Percentiles rank a stretch among this genome's conserved stretches.
These are phyloP conservation scores for Neosilurus mollespiculum DNA, from an alignment of 2,797 vertebrate genomes.

Conservation along the genomic window DNA sequence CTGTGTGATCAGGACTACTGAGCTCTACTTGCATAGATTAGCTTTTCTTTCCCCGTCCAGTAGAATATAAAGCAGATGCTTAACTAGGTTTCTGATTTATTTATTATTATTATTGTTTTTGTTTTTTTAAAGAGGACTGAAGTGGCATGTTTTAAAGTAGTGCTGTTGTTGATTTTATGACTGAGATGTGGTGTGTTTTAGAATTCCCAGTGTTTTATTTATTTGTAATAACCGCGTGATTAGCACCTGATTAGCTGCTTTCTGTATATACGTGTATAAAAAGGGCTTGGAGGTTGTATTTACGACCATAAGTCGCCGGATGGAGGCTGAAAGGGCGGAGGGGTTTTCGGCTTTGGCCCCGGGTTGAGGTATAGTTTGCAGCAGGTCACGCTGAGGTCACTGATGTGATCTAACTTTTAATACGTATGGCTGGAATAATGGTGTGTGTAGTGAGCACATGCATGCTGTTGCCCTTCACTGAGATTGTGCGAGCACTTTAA, in stretches of 20 bases:
- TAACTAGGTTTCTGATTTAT: background rate
- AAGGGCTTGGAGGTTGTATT: constrained; percentile 3
- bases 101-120: too few species aligned
- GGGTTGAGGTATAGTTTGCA: background rate
- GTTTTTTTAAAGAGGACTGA: background rate
- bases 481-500: constrained; percentile 64
- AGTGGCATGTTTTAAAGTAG: constrained; percentile 14
- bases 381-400: too few species aligned
- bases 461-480: constrained; percentile 59
- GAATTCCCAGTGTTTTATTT: constrained; percentile 24
- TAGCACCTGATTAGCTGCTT: background rate
- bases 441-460: background rate
- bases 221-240: background rate
- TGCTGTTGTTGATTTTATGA: too few species aligned
- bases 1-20: background rate
- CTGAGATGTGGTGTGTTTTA: background rate
- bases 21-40: constrained; percentile 13
- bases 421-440: background rate
- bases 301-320: background rate
- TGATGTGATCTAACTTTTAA: background rate
- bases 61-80: background rate
- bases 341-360: background rate
- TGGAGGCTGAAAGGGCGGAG: background rate
- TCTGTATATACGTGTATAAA: background rate
- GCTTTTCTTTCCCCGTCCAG: background rate